A percentile compares a stretch with the other conserved stretches of the same genome.
phyloP scores from a whole-genome alignment of 92 coral and sea anemone genomes.

The Nematostella vectensis region DNA sequence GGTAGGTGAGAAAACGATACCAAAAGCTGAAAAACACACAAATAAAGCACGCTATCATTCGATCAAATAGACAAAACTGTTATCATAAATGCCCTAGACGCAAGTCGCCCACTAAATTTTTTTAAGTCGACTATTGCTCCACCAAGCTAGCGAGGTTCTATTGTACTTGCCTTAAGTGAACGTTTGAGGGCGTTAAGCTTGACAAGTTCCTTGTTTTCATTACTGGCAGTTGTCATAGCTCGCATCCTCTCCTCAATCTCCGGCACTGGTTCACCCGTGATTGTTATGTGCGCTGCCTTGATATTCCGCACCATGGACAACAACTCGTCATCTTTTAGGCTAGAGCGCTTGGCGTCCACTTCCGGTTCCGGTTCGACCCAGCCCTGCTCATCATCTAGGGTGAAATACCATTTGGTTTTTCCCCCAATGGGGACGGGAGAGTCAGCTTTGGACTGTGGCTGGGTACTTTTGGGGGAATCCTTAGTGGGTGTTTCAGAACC shows the following conservation, averaged over 20 bases:
- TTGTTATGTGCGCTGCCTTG: conserved; percentile 60
- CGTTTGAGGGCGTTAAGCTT: conserved; percentile 54
- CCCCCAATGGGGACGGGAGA: background rate
- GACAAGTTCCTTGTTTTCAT: conserved; percentile 25
- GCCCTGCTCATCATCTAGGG: conserved; percentile 27
- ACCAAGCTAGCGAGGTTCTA: background rate
- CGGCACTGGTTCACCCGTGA: conserved; percentile 57
- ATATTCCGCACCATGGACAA: conserved; percentile 53
- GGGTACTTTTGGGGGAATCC: background rate
- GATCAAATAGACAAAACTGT: too few relatives aligned
- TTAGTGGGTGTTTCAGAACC: background rate
- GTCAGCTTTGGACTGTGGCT: background rate
- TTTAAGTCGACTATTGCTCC: background rate
- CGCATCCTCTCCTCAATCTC: conserved; percentile 59
- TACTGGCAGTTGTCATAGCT: conserved; percentile 48
- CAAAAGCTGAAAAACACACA: too few relatives aligned
- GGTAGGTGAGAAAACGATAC: too few relatives aligned
- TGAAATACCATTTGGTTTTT: conserved; percentile 50
- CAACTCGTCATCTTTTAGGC: conserved; percentile 52
- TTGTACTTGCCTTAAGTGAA: conserved; percentile 64
- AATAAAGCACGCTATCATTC: too few relatives aligned
- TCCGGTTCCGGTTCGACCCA: conserved; percentile 25
- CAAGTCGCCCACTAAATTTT: too few relatives aligned
- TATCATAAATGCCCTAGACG: too few relatives aligned
- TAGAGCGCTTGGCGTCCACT: conserved; percentile 3